Percentiles rank a stretch among this genome's conserved stretches.
Evolutionary conservation across 2,888 invertebrate species (phyloP).

Genomic region (Amblyjoppa proteus): DNA sequence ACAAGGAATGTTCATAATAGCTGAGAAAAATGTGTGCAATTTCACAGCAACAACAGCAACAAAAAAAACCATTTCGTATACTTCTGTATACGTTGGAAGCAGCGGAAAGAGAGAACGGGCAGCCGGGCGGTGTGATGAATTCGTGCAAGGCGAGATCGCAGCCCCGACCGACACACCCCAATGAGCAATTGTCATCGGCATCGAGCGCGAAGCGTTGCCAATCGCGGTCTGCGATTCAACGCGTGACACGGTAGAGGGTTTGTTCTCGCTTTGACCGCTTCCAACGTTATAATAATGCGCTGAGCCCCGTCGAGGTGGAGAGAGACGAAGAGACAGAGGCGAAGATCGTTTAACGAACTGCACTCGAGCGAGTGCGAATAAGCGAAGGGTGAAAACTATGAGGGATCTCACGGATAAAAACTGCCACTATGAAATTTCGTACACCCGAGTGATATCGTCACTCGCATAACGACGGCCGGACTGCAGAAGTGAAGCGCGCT

Average conservation of each 20-base stretch:
- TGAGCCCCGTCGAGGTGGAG: background rate
- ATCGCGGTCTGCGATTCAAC: constrained; percentile 47
- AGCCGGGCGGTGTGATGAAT: constrained; percentile 44
- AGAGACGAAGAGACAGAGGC: constrained; percentile 10
- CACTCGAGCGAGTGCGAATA: constrained; percentile 32
- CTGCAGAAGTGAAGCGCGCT: too few relatives aligned
- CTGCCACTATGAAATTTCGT: constrained; percentile 29
- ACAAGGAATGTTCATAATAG: background rate
- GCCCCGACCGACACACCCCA: constrained; percentile 56
- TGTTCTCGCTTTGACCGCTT: constrained; percentile 29
- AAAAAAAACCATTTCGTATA: background rate
- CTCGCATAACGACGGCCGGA: background rate
- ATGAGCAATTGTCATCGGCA: constrained; percentile 61
- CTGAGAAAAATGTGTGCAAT: background rate
- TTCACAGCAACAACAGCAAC: background rate
- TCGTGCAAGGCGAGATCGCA: constrained; percentile 51
- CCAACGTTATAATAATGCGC: background rate
- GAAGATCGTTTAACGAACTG: constrained; percentile 56
- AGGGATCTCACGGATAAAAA: constrained; percentile 28
- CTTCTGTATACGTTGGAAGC: constrained; percentile 1
- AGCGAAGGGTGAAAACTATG: constrained; percentile 34
- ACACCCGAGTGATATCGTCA: constrained; percentile 8
- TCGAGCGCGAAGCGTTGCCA: constrained; percentile 67
- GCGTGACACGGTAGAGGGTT: constrained; percentile 36
- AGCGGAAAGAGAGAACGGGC: constrained; percentile 2